These are phyloP conservation scores for Neelides sp. DNA, from an alignment of 1,140 invertebrate species.

Conservation along the genomic window DNA sequence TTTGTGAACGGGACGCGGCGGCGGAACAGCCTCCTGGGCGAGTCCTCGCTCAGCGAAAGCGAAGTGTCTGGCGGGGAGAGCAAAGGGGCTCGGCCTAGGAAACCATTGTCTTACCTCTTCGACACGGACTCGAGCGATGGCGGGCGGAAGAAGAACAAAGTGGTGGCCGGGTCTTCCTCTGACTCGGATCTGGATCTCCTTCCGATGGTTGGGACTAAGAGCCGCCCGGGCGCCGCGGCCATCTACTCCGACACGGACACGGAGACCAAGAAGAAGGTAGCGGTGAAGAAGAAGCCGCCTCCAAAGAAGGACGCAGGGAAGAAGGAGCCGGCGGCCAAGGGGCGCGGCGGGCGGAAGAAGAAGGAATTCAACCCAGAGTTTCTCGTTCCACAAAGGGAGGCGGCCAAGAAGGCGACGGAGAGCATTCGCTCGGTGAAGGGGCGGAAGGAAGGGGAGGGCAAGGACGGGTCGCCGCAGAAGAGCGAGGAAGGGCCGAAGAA, in stretches of 20 bases:
- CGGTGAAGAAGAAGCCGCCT: constrained; percentile 36
- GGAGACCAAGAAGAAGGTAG: constrained; percentile 33
- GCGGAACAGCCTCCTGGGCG: constrained; percentile 37
- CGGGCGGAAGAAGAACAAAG: constrained; percentile 7
- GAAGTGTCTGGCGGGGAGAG: constrained; percentile 25
- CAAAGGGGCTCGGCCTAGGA: constrained; percentile 10
- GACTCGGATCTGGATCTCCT: constrained; percentile 29
- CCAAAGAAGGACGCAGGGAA: neutral
- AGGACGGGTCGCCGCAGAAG: neutral
- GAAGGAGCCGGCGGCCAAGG: constrained; percentile 36
- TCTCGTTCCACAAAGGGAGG: constrained; percentile 79
- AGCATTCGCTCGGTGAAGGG: constrained; percentile 48
- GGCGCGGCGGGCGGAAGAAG: constrained; percentile 42
- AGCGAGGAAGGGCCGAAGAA: neutral
- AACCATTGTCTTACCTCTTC: constrained; percentile 25
- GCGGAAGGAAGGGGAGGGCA: constrained; percentile 1
- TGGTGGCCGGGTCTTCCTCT: constrained; percentile 15
- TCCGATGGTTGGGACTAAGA: constrained; percentile 8
- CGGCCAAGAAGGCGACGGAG: constrained; percentile 78
- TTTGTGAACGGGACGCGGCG: constrained; percentile 59
- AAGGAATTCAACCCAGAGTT: constrained; percentile 41
- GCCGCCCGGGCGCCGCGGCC: neutral
- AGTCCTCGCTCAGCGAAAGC: constrained; percentile 30
- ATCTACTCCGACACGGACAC: constrained; percentile 27
- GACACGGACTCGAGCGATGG: constrained; percentile 27